Evolutionary conservation across 2,888 invertebrate genomes (phyloP), one percentile per base, ranked within the genome.

Genomic region (Heliconius cydno): DNA sequence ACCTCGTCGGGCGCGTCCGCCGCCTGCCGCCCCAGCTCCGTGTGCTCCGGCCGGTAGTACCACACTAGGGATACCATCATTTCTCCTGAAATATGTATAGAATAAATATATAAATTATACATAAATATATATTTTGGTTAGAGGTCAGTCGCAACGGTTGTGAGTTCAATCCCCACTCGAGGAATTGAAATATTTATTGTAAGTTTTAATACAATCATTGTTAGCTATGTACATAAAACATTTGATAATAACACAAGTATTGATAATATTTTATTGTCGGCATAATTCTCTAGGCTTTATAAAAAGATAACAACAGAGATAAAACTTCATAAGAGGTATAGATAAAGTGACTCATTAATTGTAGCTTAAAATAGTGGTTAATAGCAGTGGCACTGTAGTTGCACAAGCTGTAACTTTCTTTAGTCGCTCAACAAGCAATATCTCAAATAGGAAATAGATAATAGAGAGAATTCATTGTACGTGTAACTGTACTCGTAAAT

Each of bases 31-130:
- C 98, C 99, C 88, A 97, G 97, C 88, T 99, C 99, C 25, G 99
- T 98, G 93, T 99, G 99, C 94, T 99, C 99, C 1, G 99, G 99
- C 87, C 99, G 97, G 94, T 99, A 99, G 95, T 99, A 99, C 99
- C 99, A 99, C 84, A 99, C 95, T 81, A 99, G 95, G 6, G 98
- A 98, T 95, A 99, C 98, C 98, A 98, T 98, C 98, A 99, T 99
- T 94, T 99, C 99, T 81, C 98, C 99, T 98, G 92, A 0, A 91
- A 82, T 22, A 75, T 68, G 30, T 66, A 30, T 12, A 38, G 25
- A 13, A 65, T 12, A 38, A 68, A n/a, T 19, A 66, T 66, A 22
- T 10, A 9, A n/a, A 60, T 60, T 60, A 60, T n/a, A 60, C 10
- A 10, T n/a, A 3, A 60, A 41, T 41, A 41, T 12, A 41, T 10